Evolutionary conservation across 2,797 vertebrate species (phyloP).

Genomic region (Ptychobarbus kaznakovi): DNA sequence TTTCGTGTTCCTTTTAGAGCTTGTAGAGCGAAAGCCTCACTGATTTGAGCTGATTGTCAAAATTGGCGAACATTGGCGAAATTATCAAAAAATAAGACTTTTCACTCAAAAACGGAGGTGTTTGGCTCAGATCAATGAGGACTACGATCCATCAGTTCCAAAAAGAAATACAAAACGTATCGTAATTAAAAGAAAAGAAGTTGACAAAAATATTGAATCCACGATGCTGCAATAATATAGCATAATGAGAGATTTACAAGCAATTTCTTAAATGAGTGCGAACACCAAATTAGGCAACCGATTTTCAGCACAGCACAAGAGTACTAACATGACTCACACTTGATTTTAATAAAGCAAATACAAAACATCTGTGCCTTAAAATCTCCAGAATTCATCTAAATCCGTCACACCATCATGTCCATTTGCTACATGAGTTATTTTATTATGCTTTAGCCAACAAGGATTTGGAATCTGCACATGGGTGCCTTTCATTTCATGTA

Average conservation of each 20-base stretch:
- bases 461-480: constrained; percentile 20
- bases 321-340: background rate
- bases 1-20: background rate
- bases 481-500: constrained; percentile 49
- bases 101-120: background rate
- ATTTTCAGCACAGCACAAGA: background rate
- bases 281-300: background rate
- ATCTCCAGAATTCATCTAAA: background rate
- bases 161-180: background rate
- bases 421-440: constrained; percentile 27
- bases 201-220: background rate
- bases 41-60: background rate
- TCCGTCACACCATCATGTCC: background rate
- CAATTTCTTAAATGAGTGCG: background rate
- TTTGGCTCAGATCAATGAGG: background rate
- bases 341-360: constrained; percentile 6
- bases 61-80: background rate
- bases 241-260: background rate
- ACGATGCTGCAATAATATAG: background rate
- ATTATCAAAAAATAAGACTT: background rate
- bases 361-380: background rate
- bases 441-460: constrained; percentile 40
- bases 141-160: background rate
- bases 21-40: background rate
- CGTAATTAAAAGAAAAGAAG: background rate